Base-by-base conservation (phyloP, 2,888 invertebrate species). In the Theodoxus fluviatilis region DNA sequence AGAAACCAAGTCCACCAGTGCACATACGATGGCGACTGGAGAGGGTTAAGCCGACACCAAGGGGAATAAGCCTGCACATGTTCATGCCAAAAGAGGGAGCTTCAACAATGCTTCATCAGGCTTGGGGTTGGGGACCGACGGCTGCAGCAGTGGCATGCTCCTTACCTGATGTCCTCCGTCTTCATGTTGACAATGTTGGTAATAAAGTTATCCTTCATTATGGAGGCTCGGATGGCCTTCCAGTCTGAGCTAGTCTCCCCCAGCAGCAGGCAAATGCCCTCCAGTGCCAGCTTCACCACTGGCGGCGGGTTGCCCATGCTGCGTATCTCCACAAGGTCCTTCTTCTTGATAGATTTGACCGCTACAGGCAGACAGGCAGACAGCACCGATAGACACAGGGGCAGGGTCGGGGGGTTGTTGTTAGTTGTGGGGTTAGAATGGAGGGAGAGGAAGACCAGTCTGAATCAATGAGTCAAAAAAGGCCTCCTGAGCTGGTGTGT, bases 271-370 rank as follows among this genome's bases (percentile, higher is more conserved):
- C 98, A 99, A 89, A 99, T 98, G 80, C 98, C 96, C 90, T 99
- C 99, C 86, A 99, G 91, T 75, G 98, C 97, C 88, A 98, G 91
- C 90, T 98, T 98, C 82, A 99, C 98, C 86, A 95, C 91, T 74
- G 95, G 94, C 79, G 99, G 99, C 83, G 99, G 99, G 90, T 98
- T 98, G 84, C 95, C 94, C 98, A 99, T 98, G 75, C 98, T 94
- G 86, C 96, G 92, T 87, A 99, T 95, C 91, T 99, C 99, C 86
- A 98, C 98, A 89, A 99, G 91, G 89, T 99, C 97, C 89, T 97
- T 97, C 91, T 98, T 98, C 92, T 96, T 97, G 90, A 99, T 99
- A 81, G 96, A 96, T 91, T 98, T 97, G 88, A 99, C 99, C 88
- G 98, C 97, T 96, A 74, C 47, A 66, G 18, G 64, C 55, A 55